phyloP scores from a whole-genome alignment of 2,888 invertebrate genomes.

The Cryptocephalus primarius region DNA sequence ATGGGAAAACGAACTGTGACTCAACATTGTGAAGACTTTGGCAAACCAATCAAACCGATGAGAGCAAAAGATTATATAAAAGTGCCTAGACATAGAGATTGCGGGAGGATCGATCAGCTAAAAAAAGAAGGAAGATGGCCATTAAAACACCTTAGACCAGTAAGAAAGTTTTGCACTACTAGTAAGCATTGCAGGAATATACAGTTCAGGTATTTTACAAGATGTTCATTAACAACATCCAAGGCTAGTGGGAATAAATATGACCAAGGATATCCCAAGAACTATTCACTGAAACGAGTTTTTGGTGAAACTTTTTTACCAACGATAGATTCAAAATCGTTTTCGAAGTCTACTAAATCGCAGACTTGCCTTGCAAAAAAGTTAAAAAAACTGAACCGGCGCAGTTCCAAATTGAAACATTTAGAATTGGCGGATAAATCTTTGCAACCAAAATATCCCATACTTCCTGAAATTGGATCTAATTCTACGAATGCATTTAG shows the following conservation, averaged over 20 bases:
- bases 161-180: constrained; percentile 1
- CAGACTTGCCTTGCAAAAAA: too few relatives aligned
- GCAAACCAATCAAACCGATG: constrained; percentile 13
- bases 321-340: too few relatives aligned
- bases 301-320: too few relatives aligned
- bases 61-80: constrained; percentile 12
- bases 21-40: constrained; percentile 17
- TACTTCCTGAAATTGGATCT: background rate
- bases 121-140: constrained; percentile 13
- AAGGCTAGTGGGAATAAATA: too few relatives aligned
- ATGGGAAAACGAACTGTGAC: constrained; percentile 15
- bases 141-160: constrained; percentile 1
- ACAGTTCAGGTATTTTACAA: constrained; percentile 1
- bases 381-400: too few relatives aligned
- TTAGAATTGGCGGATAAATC: background rate
- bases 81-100: constrained; percentile 8
- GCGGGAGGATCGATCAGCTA: constrained; percentile 10
- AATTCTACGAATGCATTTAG: too few relatives aligned
- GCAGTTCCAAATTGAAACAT: too few relatives aligned
- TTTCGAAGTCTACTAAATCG: too few relatives aligned
- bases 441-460: constrained; percentile 8
- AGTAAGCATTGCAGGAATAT: background rate
- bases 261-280: too few relatives aligned
- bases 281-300: too few relatives aligned
- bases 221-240: too few relatives aligned